Percentiles rank a stretch among this genome's conserved stretches.
Conservation (phyloP, 64 coral and sea anemone genomes). For the Astreopora myriophthalma region DNA sequence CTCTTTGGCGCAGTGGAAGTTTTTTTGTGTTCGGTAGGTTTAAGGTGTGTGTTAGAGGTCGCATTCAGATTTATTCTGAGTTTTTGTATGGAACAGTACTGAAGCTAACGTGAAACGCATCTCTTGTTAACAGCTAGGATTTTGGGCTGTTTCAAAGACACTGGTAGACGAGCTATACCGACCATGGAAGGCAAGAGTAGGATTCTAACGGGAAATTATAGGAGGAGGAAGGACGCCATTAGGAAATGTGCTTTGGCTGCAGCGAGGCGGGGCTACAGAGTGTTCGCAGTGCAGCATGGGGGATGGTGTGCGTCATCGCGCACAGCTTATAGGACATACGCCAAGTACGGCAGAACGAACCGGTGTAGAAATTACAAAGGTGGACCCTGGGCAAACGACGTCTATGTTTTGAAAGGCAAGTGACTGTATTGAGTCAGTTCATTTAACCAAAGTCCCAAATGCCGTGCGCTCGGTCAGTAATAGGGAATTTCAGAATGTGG, state of each 20-base stretch:
- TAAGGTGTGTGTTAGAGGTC: no score
- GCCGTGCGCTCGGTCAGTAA: no score
- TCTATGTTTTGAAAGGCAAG: conserved; percentile 57
- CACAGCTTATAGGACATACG: conserved; percentile 40
- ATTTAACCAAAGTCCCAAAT: no score
- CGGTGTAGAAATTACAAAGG: conserved; percentile 69
- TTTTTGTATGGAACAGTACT: no score
- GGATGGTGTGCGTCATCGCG: conserved; percentile 62
- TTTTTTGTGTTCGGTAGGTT: no score
- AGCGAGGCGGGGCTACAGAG: conserved; percentile 32
- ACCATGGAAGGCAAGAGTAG: conserved; percentile 12
- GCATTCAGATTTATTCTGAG: no score
- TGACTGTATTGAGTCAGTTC: background rate
- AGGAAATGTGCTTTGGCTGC: conserved; percentile 66
- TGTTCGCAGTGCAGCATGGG: conserved; percentile 59
- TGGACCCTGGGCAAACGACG: conserved; percentile 68
- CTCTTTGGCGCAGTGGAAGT: no score
- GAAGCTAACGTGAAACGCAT: no score
- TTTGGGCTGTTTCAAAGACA: conserved; percentile 50
- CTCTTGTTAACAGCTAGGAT: background rate
- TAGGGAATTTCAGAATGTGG: no score
- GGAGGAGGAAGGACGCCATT: conserved; percentile 44
- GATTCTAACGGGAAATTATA: conserved; percentile 38
- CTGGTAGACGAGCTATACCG: background rate
- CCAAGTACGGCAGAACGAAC: conserved; percentile 50